These are phyloP conservation scores for Alligator mississippiensis DNA, from an alignment of 2,113 vertebrate genomes.

Conservation along the genomic window DNA sequence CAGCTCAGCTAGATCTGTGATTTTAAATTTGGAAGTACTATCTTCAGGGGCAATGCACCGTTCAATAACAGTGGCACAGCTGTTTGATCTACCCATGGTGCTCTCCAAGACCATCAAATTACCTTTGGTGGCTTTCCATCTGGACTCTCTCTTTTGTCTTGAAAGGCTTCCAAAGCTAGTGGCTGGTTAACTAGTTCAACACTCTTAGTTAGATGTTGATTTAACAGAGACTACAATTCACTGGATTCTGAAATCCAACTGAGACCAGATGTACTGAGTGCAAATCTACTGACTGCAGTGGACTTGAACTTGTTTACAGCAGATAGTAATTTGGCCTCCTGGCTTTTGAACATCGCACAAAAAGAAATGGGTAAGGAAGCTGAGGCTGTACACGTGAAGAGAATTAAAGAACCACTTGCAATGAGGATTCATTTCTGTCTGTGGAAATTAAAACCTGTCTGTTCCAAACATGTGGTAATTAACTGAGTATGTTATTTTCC, in stretches of 20 bases:
- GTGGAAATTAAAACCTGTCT: not conserved
- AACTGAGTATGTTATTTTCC: fast-evolving
- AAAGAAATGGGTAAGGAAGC: not conserved
- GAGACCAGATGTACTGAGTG: not conserved
- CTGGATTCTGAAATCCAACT: not conserved
- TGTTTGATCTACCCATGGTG: not conserved
- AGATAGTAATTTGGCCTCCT: not conserved
- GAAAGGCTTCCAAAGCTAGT: not conserved
- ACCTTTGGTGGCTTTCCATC: not conserved
- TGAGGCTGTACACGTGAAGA: fast-evolving
- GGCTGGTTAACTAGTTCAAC: fast-evolving
- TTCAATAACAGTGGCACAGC: not conserved
- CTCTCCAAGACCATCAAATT: not conserved
- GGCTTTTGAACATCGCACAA: not conserved
- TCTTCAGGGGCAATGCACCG: not conserved
- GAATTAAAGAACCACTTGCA: not conserved
- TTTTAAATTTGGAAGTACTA: not conserved
- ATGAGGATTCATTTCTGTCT: not conserved
- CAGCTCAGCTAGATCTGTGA: not conserved
- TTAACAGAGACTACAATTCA: not conserved
- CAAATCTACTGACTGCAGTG: not conserved
- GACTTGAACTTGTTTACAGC: not conserved
- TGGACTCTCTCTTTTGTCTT: not conserved
- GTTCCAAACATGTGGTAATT: not conserved
- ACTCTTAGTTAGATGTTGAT: not conserved